Evolutionary conservation across 2,888 invertebrate genomes (phyloP).

Genomic region (Gymnocheta viridis): DNA sequence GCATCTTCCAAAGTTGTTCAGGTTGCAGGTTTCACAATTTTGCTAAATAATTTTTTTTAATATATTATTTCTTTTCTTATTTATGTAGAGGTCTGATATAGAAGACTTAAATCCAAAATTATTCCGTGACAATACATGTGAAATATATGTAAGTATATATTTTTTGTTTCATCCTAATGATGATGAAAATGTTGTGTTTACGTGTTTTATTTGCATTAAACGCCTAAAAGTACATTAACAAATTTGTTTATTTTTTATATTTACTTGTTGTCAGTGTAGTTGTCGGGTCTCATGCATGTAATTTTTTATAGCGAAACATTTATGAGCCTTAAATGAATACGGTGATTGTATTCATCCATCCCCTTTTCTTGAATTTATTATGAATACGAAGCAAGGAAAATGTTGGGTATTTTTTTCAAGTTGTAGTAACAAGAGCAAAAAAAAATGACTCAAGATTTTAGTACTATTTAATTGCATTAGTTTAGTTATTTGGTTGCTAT

Average conservation of each 20-base stretch:
- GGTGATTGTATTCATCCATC: background rate
- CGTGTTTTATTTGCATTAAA: conserved; percentile 65
- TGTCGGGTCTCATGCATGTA: background rate
- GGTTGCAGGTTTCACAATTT: no score
- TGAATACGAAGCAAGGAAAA: background rate
- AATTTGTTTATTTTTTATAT: conserved; percentile 63
- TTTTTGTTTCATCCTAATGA: conserved; percentile 37
- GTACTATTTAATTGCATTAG: conserved; percentile 68
- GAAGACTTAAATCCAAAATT: background rate
- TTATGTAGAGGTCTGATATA: background rate
- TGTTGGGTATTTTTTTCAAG: background rate
- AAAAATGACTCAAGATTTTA: conserved; percentile 50
- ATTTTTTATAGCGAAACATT: conserved; percentile 21
- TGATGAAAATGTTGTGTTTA: conserved; percentile 62
- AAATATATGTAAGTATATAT: no score
- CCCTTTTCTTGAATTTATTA: conserved; percentile 15
- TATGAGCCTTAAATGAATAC: conserved; percentile 32
- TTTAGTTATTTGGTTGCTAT: conserved; percentile 56
- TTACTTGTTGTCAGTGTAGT: conserved; percentile 27
- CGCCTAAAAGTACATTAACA: conserved; percentile 70
- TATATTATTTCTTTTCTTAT: no score
- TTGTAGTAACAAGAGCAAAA: background rate
- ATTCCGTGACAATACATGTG: background rate
- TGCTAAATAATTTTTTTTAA: no score
- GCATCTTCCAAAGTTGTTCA: no score